These are phyloP conservation scores for Epizoanthus rinbou DNA, from an alignment of 92 coral and sea anemone genomes.

Conservation along the genomic window DNA sequence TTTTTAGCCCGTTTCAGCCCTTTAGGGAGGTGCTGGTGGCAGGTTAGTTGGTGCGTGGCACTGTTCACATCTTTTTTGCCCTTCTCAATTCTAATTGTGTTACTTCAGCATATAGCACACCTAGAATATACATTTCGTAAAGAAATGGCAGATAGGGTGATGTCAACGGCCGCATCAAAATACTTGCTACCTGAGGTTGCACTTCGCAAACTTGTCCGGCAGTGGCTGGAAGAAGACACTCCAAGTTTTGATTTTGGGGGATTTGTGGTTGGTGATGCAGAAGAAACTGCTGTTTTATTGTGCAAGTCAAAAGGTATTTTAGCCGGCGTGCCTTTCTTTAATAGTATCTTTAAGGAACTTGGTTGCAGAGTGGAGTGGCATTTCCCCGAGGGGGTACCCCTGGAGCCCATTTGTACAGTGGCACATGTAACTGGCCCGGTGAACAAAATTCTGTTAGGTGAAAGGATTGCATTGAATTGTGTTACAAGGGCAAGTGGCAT, in stretches of 20 bases:
- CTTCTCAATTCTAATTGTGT: slow-evolving; percentile 18
- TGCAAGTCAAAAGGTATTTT: slow-evolving; percentile 92
- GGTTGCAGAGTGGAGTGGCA: slow-evolving; percentile 93
- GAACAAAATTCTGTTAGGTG: slow-evolving; percentile 88
- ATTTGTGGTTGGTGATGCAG: slow-evolving; percentile 82
- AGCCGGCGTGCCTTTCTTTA: slow-evolving; percentile 98
- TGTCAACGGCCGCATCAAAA: slow-evolving; percentile 20
- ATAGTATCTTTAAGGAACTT: slow-evolving; percentile 86
- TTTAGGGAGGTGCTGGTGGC: too few species aligned
- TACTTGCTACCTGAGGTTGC: slow-evolving; percentile 60
- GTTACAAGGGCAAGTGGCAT: slow-evolving; percentile 93
- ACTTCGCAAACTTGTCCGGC: slow-evolving; percentile 66
- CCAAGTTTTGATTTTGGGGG: slow-evolving; percentile 97
- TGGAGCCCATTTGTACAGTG: slow-evolving; percentile 77
- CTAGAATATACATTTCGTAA: neutral
- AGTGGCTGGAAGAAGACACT: slow-evolving; percentile 87
- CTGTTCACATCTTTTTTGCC: too few species aligned
- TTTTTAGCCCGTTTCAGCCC: too few species aligned
- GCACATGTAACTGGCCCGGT: slow-evolving; percentile 90
- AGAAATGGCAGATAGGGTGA: slow-evolving; percentile 19
- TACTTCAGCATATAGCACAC: neutral
- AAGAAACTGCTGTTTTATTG: slow-evolving; percentile 86
- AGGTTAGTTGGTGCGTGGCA: too few species aligned
- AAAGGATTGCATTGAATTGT: slow-evolving; percentile 92
- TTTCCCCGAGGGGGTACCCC: slow-evolving; percentile 70